These are phyloP conservation scores for Dryocosmus kuriphilus DNA, from an alignment of 2,888 invertebrate genomes.

Conservation along the genomic window DNA sequence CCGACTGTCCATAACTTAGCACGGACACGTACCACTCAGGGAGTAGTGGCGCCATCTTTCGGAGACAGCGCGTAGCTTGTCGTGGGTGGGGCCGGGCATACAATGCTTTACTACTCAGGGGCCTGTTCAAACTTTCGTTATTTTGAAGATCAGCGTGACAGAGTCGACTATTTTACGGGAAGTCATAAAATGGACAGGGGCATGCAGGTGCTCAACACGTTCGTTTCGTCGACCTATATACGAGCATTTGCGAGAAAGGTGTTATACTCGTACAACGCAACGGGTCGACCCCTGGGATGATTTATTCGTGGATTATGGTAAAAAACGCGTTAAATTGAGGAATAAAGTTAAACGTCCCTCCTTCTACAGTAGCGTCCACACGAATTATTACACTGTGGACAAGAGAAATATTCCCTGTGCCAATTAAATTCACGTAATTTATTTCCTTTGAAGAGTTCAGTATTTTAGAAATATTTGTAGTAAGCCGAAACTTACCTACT, in stretches of 20 bases:
- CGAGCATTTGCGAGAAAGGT: conserved; percentile 21
- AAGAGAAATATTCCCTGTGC: neutral
- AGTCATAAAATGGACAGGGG: conserved; percentile 9
- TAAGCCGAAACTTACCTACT: conserved; percentile 5
- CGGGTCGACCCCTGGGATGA: conserved; percentile 8
- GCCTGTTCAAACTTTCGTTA: neutral
- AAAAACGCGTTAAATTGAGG: conserved; percentile 30
- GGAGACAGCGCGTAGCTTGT: no score
- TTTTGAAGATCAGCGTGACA: neutral
- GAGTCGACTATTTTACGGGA: conserved; percentile 36
- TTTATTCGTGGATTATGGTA: conserved; percentile 31
- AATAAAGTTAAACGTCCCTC: conserved; percentile 26
- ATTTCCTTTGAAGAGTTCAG: neutral
- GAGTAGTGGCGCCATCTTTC: no score
- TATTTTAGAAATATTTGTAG: conserved; percentile 1
- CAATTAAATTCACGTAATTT: conserved; percentile 5
- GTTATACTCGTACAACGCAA: neutral
- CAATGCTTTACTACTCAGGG: no score
- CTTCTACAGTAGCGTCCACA: conserved; percentile 1
- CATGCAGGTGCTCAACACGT: conserved; percentile 10
- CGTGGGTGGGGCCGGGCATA: no score
- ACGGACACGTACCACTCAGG: no score
- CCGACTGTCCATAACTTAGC: no score
- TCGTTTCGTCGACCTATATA: conserved; percentile 8
- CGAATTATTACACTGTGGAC: conserved; percentile 18